These are phyloP conservation scores for Entomyzon cyanotis DNA, from an alignment of 2,113 vertebrate species.

Conservation along the genomic window DNA sequence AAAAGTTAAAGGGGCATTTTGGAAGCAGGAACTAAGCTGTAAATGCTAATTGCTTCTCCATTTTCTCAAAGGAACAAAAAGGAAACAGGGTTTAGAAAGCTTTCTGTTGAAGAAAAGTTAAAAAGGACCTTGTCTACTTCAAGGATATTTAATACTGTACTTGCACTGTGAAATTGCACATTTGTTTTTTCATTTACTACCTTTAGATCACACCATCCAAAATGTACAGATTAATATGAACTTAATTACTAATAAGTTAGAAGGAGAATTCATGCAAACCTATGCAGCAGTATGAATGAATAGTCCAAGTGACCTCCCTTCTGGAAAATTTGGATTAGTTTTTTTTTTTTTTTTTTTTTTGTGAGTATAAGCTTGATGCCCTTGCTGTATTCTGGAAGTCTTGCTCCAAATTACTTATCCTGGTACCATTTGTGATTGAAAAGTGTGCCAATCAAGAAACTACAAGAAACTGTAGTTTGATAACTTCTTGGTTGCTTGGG, in stretches of 20 bases:
- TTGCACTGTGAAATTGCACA: neutral
- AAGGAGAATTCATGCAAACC: neutral
- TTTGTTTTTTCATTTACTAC: neutral
- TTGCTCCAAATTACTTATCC: neutral
- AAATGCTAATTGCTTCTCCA: constrained; percentile 84
- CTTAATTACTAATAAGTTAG: neutral
- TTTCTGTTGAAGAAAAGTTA: constrained; percentile 84
- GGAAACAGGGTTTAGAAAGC: constrained; percentile 74
- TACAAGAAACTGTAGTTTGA: neutral
- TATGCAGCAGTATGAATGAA: neutral
- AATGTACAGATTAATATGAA: neutral
- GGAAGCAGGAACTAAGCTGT: constrained; percentile 91
- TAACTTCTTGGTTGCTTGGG: neutral
- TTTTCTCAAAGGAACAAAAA: constrained; percentile 83
- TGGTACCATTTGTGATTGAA: neutral
- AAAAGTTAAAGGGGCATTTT: constrained; percentile 77
- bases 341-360: neutral
- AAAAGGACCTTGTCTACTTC: constrained; percentile 74
- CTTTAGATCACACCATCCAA: neutral
- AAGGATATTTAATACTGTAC: constrained; percentile 61
- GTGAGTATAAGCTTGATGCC: neutral
- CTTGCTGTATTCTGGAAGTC: neutral
- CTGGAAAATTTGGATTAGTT: neutral
- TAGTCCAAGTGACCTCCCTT: neutral
- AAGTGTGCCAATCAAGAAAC: neutral